phyloP scores from a whole-genome alignment of 2,113 vertebrate genomes.

The Bothrops jararaca region DNA sequence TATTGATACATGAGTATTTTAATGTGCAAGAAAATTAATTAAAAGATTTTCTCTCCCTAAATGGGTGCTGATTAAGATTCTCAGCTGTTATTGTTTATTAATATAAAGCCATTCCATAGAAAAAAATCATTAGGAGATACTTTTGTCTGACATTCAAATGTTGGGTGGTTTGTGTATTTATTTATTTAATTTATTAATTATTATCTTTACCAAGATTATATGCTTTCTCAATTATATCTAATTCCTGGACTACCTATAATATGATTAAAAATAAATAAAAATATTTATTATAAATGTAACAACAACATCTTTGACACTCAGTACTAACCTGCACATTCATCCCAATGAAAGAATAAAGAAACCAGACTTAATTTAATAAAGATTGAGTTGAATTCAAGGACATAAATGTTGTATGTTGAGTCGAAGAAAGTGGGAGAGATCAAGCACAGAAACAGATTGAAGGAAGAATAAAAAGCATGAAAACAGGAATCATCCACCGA shows the following conservation, averaged over 20 bases:
- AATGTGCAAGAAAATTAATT: not conserved
- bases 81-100: not conserved
- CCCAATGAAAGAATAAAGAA: not conserved
- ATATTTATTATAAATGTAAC: not conserved
- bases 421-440: not conserved
- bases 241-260: not conserved
- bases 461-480: not conserved
- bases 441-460: not conserved
- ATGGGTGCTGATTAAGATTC: not conserved
- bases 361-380: not conserved
- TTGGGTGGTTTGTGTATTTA: not conserved
- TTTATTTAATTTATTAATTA: not conserved
- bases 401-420: not conserved
- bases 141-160: not conserved
- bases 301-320: not conserved
- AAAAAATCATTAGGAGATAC: not conserved
- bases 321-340: not conserved
- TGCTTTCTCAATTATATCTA: not conserved
- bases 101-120: not conserved
- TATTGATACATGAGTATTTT: not conserved
- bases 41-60: not conserved
- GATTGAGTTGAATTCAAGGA: not conserved
- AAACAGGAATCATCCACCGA: not conserved
- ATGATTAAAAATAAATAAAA: not conserved
- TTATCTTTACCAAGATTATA: not conserved